These are phyloP conservation scores for Erpetoichthys calabaricus DNA, from an alignment of 2,797 vertebrate genomes.

Conservation along the genomic window DNA sequence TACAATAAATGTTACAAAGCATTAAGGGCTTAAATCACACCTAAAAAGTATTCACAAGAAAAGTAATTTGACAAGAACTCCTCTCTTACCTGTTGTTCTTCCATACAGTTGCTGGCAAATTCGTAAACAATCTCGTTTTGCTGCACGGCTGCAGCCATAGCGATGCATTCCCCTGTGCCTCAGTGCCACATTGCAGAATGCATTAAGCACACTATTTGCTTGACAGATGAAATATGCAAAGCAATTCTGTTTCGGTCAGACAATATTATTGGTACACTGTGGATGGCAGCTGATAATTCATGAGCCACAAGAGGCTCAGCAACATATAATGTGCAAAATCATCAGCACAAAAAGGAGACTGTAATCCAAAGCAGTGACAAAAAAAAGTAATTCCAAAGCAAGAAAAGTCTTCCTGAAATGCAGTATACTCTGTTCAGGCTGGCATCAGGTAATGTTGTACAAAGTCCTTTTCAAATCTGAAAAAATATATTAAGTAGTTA, in stretches of 20 bases:
- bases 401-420: background rate
- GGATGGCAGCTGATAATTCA: background rate
- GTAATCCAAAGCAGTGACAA: background rate
- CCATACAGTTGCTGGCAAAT: conserved; percentile 81
- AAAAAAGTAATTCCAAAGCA: background rate
- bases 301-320: background rate
- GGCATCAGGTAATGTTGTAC: background rate
- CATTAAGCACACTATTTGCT: background rate
- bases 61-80: no score
- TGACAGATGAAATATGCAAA: background rate
- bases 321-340: background rate
- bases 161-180: conserved; percentile 43
- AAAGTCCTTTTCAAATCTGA: no score
- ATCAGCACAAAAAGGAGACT: background rate
- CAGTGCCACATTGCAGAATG: conserved; percentile 42
- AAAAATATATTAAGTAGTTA: no score
- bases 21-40: no score
- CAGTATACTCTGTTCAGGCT: background rate
- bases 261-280: background rate
- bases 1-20: no score
- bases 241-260: background rate
- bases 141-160: conserved; percentile 70
- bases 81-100: conserved; percentile 41
- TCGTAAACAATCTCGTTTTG: conserved; percentile 86
- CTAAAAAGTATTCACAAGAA: no score